Percentiles rank a stretch among this genome's conserved stretches.
These are phyloP conservation scores for Halcyon chelicuti DNA, from an alignment of 2,797 vertebrate species.

Conservation along the genomic window DNA sequence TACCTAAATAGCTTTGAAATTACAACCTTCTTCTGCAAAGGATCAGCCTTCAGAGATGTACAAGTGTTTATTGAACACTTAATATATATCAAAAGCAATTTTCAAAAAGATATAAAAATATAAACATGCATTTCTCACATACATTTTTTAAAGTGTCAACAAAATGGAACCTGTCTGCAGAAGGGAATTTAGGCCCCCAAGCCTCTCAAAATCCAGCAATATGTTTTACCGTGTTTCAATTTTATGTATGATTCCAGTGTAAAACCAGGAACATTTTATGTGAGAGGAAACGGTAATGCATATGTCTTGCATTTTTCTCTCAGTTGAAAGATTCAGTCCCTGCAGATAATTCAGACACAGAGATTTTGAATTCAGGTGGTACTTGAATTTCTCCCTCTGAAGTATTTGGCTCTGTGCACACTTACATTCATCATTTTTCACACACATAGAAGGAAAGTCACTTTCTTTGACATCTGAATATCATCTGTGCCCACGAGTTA, in stretches of 20 bases:
- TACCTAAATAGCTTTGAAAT: neutral
- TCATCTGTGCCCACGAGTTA: accelerated
- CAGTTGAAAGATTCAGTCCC: neutral
- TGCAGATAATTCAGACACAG: neutral
- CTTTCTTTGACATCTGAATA: neutral
- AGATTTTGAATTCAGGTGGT: neutral
- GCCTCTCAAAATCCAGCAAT: neutral
- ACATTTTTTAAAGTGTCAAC: neutral
- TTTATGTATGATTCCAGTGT: neutral
- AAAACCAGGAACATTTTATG: neutral
- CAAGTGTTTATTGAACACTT: neutral
- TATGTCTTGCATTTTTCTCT: neutral
- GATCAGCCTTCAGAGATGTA: neutral
- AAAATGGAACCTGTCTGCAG: neutral
- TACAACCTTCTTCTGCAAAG: neutral
- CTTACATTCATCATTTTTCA: neutral
- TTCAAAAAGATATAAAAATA: neutral
- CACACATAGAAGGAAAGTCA: neutral
- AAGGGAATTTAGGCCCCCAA: neutral
- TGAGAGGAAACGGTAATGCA: neutral
- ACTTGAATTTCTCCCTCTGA: neutral
- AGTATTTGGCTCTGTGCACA: accelerated
- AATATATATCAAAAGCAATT: neutral
- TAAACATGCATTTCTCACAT: neutral
- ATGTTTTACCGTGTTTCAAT: neutral